Base-by-base conservation (phyloP, 2,888 invertebrate species). In the Mesochorus sp. region DNA sequence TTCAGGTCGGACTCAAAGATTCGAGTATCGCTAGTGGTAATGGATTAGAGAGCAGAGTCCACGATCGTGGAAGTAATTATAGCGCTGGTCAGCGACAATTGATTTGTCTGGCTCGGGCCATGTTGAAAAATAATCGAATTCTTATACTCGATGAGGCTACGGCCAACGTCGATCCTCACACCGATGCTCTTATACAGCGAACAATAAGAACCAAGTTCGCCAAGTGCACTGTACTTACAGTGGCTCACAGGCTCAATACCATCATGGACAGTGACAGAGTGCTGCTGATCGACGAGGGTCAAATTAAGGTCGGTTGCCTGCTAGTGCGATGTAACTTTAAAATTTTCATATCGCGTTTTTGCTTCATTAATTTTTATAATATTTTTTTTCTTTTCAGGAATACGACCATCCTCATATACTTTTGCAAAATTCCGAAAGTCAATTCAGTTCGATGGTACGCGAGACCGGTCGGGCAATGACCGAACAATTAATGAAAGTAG, bases 81-180 rank as follows among this genome's bases (percentile, higher is more conserved):
- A 97, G 97, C 71, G 95, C 97, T 3, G 98, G 98, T 0, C 98
- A 98, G 89, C 92, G 97, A 6, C 98, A 98, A 89, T 92, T 98
- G 61, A 95, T 98, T 51, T 98, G 98, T 89, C 92, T 98, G 76
- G 98, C 97, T 0, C 93, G 98, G 66, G 98, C 98, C 37, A 95
- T 98, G 84, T 92, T 98, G 14, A 93, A 96, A 21, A 95, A 95
- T 80, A 97, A 97, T 90, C 94, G 94, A 82, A 95, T 98, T 81
- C 92, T 98, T 0, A 95, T 98, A 82, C 92, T 98, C 83, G 98
- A 98, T 88, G 98, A 98, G 91, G 98, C 98, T 12, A 98, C 98
- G 0, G 97, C 98, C 0, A 98, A 97, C 89, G 97, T 98, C 5
- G 97, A 98, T 91, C 96, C 96, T 6, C 95, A 96, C 93, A 93